phyloP scores from a whole-genome alignment of 2,797 vertebrate species.

The Coregonus suidteri region DNA sequence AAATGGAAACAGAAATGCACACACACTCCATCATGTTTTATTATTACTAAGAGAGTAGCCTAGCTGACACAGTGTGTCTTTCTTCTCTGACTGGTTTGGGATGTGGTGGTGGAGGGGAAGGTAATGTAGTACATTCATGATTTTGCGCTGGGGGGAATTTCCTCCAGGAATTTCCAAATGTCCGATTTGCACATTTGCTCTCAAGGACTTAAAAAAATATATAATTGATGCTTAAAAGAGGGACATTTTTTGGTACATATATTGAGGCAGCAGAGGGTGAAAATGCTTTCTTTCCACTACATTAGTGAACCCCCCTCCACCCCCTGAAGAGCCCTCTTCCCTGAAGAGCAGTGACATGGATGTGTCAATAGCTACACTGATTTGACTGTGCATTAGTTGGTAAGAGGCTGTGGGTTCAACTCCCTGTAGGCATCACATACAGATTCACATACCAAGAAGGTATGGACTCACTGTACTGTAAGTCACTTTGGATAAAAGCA shows the following conservation, averaged over 20 bases:
- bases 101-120: neutral
- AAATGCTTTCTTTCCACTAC: conserved; percentile 1
- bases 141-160: conserved; percentile 50
- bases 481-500: neutral
- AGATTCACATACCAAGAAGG: too few relatives aligned
- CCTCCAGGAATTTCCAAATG: conserved; percentile 65
- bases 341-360: conserved; percentile 1
- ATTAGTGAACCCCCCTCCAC: neutral
- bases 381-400: neutral
- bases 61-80: too few relatives aligned
- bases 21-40: neutral
- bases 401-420: neutral
- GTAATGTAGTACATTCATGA: neutral
- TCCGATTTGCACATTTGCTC: conserved; percentile 51
- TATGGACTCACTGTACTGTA: too few relatives aligned
- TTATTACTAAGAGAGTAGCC: too few relatives aligned
- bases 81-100: neutral
- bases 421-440: too few relatives aligned
- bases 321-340: neutral
- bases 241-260: neutral
- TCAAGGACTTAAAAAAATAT: too few relatives aligned
- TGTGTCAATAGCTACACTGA: neutral
- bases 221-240: neutral
- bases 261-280: neutral
- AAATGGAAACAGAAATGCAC: neutral